Evolutionary conservation across 2,888 invertebrate species (phyloP).

Genomic region (Linnaemya vulpina): DNA sequence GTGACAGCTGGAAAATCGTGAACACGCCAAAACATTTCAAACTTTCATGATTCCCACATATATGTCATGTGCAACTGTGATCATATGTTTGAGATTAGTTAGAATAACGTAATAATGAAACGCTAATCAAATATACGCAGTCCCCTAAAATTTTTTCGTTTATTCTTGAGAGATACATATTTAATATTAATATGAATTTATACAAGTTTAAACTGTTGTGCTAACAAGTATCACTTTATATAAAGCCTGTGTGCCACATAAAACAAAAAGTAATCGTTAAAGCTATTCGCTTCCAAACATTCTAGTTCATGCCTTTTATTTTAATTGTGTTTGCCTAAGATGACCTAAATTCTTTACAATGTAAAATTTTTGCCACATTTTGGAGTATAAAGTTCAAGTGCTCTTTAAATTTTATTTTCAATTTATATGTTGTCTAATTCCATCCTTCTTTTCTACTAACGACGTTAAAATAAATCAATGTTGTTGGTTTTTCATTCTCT

Average conservation of each 20-base stretch:
- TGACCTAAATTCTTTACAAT: neutral
- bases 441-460: neutral
- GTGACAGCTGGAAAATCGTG: too few relatives aligned
- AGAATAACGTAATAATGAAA: too few relatives aligned
- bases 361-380: constrained; percentile 11
- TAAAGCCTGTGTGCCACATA: neutral
- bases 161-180: too few relatives aligned
- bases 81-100: too few relatives aligned
- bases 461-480: neutral
- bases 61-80: too few relatives aligned
- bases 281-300: neutral
- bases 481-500: neutral
- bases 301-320: neutral
- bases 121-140: too few relatives aligned
- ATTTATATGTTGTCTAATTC: neutral
- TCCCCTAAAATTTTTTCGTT: too few relatives aligned
- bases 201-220: too few relatives aligned
- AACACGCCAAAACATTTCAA: too few relatives aligned
- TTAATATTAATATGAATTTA: too few relatives aligned
- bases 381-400: constrained; percentile 10
- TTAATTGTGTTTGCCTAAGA: neutral
- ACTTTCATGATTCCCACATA: too few relatives aligned
- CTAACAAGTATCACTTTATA: too few relatives aligned
- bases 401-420: constrained; percentile 1
- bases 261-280: neutral